Evolutionary conservation across 2,888 invertebrate genomes (phyloP), one percentile per base, ranked within the genome.

Genomic region (Clistopyga incitator): DNA sequence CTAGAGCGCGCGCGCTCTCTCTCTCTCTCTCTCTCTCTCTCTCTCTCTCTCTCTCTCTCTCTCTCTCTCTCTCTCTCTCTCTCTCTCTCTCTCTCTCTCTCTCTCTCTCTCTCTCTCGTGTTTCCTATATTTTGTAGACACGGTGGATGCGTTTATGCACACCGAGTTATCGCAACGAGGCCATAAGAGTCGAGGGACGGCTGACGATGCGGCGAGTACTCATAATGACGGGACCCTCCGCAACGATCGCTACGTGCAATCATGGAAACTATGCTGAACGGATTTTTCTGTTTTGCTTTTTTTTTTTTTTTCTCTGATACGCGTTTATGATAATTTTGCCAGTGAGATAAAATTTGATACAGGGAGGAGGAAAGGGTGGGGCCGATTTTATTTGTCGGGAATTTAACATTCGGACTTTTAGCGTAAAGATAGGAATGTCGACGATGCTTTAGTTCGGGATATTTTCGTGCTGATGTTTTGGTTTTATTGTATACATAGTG

Each of bases 211-310:
- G 18, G 20, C 34, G 64, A 11, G 45, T 29, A 11, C 25, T 34
- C n/a, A 23, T 29, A 72, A 42, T 52, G 25, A n/a, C 56, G 11
- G 45, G 76, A 83, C 80, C 83, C 80, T 77, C 76, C 76, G 54
- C 77, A 20, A 61, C 38, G 67, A 72, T 76, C 59, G 42, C 42
- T 52, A 47, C 34, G 18, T 25, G 68, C 68, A 42, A 74, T 81
- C 67, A 74, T 64, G 70, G 68, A 74, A 84, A 42, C 47, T 47
- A n/a, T 47, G 13, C 15, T 47, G n/a, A 47, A n/a, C 15, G 15
- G 47, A 45, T 45, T 45, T 13, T 6, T 34, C 34, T 34, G 4
- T 34, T 34, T 34, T 34, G 4, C 8, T 4, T 34, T 34, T 6
- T 38, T 10, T 38, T 38, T 38, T 38, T 10, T 2, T n/a, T 15